phyloP scores from a whole-genome alignment of 2,113 vertebrate species.

The Phalacrocorax brasilianus region DNA sequence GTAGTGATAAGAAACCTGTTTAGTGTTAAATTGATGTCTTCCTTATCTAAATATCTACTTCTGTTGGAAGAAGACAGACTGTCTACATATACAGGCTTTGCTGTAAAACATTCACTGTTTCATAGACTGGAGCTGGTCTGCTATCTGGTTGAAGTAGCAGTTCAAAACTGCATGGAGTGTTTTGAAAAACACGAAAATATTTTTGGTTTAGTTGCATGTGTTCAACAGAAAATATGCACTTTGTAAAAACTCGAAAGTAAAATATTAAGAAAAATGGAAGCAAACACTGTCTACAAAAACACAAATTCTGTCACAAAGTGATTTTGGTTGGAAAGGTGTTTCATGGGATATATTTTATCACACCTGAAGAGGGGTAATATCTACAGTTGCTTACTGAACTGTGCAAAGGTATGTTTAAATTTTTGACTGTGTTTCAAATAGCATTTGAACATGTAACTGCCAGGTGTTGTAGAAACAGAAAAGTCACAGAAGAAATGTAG shows the following conservation, averaged over 20 bases:
- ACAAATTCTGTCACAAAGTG: neutral
- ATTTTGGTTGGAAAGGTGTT: neutral
- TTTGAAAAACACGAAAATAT: neutral
- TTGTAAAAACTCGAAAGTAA: neutral
- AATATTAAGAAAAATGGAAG: neutral
- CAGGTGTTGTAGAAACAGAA: neutral
- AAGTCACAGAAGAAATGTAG: neutral
- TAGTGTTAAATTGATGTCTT: neutral
- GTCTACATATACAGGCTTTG: neutral
- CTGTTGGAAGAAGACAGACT: neutral
- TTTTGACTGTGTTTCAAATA: neutral
- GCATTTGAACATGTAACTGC: neutral
- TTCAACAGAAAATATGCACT: neutral
- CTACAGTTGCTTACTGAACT: neutral
- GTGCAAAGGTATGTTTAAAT: neutral
- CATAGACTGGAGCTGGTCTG: neutral
- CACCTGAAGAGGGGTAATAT: neutral
- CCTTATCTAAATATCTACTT: neutral
- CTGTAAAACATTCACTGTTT: neutral
- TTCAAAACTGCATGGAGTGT: neutral
- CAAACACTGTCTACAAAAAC: neutral
- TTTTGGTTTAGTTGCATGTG: neutral
- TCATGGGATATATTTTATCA: neutral
- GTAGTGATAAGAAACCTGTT: neutral
- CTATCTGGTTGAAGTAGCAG: neutral